These are phyloP conservation scores for Neoscelio sp. DNA, from an alignment of 2,888 invertebrate species.

Conservation along the genomic window DNA sequence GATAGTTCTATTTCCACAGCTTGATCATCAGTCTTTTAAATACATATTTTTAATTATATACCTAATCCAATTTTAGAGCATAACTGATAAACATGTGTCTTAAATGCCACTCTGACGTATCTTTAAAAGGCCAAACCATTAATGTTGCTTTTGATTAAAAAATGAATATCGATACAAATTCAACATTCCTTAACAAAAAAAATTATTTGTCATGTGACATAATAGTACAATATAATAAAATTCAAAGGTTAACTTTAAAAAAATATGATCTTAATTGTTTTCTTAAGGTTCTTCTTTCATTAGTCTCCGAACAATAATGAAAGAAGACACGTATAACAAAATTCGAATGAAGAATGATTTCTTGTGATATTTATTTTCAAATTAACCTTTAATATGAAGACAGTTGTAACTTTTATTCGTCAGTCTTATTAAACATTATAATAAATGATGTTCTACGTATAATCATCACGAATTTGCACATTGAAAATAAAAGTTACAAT, in stretches of 20 bases:
- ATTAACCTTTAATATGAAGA: conserved; percentile 24
- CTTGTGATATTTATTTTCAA: conserved; percentile 36
- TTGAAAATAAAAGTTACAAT: too few relatives aligned
- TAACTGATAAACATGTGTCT: too few relatives aligned
- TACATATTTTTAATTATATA: conserved; percentile 8
- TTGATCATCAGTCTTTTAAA: conserved; percentile 1
- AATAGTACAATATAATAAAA: conserved; percentile 10
- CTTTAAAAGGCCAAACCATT: neutral
- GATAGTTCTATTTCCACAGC: neutral
- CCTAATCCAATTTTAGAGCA: too few relatives aligned
- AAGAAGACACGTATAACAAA: conserved; percentile 23
- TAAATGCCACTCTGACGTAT: too few relatives aligned
- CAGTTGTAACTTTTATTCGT: conserved; percentile 9
- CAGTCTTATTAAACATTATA: conserved; percentile 25
- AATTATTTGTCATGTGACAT: conserved; percentile 9
- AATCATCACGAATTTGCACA: conserved; percentile 45
- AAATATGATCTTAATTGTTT: conserved; percentile 14
- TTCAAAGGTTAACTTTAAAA: conserved; percentile 1
- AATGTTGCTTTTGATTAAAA: neutral
- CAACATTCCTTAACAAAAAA: neutral
- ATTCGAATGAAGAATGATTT: conserved; percentile 40
- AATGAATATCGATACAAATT: neutral
- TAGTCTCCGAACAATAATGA: conserved; percentile 4
- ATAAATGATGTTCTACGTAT: conserved; percentile 36
- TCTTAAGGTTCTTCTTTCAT: neutral